Conservation (phyloP, 2,888 invertebrate genomes). For the Epicampocera succincta region DNA sequence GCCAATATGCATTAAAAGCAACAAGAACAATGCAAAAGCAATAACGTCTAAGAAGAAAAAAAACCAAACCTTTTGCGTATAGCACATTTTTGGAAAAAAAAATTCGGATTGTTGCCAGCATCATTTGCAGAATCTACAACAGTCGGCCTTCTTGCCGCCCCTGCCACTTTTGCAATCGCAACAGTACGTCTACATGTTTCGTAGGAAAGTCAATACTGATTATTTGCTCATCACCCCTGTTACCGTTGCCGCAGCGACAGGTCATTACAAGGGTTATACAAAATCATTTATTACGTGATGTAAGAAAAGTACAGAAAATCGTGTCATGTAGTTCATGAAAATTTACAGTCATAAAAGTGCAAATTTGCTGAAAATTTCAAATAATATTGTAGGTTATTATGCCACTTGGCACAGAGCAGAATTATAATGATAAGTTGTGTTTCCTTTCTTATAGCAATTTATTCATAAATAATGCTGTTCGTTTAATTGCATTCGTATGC, state of each 20-base stretch:
- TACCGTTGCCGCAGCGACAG: slow-evolving; percentile 50
- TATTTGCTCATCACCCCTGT: slow-evolving; percentile 22
- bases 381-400: too few species aligned
- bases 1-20: slow-evolving; percentile 18
- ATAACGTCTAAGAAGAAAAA: slow-evolving; percentile 12
- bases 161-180: slow-evolving; percentile 32
- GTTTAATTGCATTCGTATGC: too few species aligned
- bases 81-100: slow-evolving; percentile 60
- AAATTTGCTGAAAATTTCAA: too few species aligned
- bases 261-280: slow-evolving; percentile 57
- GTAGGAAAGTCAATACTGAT: slow-evolving; percentile 23
- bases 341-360: neutral
- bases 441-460: too few species aligned
- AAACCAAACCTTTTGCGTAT: neutral
- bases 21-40: neutral
- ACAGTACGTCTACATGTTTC: slow-evolving; percentile 1
- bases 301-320: slow-evolving; percentile 37
- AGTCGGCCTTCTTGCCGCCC: neutral
- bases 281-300: slow-evolving; percentile 55
- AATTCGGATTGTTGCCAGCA: slow-evolving; percentile 37
- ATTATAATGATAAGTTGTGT: too few species aligned
- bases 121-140: neutral
- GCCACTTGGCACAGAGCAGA: too few species aligned
- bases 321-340: slow-evolving; percentile 25
- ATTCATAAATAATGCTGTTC: too few species aligned